Conservation (phyloP, 2,888 invertebrate genomes). For the Watsonalla binaria region DNA sequence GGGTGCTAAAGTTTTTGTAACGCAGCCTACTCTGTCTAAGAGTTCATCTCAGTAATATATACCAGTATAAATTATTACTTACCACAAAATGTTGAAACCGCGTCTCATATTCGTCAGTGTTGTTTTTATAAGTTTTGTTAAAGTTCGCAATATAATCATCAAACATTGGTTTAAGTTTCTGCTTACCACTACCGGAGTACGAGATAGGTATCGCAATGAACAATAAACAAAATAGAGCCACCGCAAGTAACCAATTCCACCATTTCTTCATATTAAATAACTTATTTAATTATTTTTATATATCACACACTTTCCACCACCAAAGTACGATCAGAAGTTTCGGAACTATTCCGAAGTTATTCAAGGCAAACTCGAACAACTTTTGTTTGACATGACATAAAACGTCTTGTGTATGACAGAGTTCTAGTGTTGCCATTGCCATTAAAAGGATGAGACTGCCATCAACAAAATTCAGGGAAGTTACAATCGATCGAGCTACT, state of each 20-base stretch:
- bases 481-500: too few species aligned
- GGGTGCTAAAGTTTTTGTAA: too few species aligned
- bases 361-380: neutral
- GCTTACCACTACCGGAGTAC: conserved; percentile 30
- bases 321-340: conserved; percentile 6
- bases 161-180: conserved; percentile 58
- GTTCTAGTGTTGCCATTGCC: too few species aligned
- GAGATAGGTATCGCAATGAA: conserved; percentile 59
- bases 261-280: conserved; percentile 54
- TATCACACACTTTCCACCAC: conserved; percentile 9
- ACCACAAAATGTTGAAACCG: conserved; percentile 77
- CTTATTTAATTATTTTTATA: conserved; percentile 1
- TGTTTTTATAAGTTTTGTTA: conserved; percentile 74
- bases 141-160: conserved; percentile 70
- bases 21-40: too few species aligned
- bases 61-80: conserved; percentile 22
- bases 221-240: conserved; percentile 52
- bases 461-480: too few species aligned
- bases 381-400: too few species aligned
- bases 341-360: neutral
- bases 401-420: too few species aligned
- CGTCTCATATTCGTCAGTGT: conserved; percentile 64
- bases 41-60: too few species aligned
- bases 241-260: conserved; percentile 60
- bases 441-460: too few species aligned